Conservation (phyloP, 2,797 vertebrate species). For the Huso huso region DNA sequence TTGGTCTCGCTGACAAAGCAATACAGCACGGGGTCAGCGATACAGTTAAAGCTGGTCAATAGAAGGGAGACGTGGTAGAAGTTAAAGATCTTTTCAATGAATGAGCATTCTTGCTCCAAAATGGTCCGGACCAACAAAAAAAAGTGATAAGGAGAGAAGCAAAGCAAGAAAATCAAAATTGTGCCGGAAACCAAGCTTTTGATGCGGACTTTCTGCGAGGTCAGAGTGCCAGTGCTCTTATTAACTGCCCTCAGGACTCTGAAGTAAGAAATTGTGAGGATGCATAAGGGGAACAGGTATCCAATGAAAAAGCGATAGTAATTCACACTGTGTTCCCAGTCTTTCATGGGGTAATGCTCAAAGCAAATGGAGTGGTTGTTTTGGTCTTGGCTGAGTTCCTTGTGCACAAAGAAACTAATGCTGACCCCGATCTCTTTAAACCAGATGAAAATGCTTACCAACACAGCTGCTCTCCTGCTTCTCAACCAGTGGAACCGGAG, state of each 20-base stretch:
- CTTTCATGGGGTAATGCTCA: slow-evolving; percentile 85
- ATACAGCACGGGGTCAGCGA: slow-evolving; percentile 85
- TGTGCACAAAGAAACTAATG: slow-evolving; percentile 64
- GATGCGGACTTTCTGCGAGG: slow-evolving; percentile 81
- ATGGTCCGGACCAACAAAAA: slow-evolving; percentile 82
- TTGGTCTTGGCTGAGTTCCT: slow-evolving; percentile 61
- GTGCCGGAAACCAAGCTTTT: slow-evolving; percentile 84
- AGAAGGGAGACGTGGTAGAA: slow-evolving; percentile 81
- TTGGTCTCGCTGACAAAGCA: slow-evolving; percentile 89
- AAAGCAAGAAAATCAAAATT: slow-evolving; percentile 85
- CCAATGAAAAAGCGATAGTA: slow-evolving; percentile 83
- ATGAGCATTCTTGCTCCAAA: slow-evolving; percentile 71
- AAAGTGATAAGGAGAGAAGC: slow-evolving; percentile 87
- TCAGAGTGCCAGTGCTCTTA: slow-evolving; percentile 79
- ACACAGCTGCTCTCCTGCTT: slow-evolving; percentile 66
- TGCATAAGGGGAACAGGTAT: slow-evolving; percentile 80
- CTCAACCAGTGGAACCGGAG: slow-evolving; percentile 71
- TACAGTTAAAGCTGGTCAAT: slow-evolving; percentile 84
- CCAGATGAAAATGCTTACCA: slow-evolving; percentile 74
- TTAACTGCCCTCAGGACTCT: slow-evolving; percentile 76
- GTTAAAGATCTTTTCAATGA: slow-evolving; percentile 77
- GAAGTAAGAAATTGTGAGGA: slow-evolving; percentile 73
- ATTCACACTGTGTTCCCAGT: slow-evolving; percentile 76
- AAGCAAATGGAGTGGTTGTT: slow-evolving; percentile 80
- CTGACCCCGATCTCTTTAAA: slow-evolving; percentile 76